Percentiles rank a stretch among this genome's conserved stretches.
Evolutionary conservation across 92 coral and sea anemone species (phyloP).

Genomic region (Siderastrea radians): DNA sequence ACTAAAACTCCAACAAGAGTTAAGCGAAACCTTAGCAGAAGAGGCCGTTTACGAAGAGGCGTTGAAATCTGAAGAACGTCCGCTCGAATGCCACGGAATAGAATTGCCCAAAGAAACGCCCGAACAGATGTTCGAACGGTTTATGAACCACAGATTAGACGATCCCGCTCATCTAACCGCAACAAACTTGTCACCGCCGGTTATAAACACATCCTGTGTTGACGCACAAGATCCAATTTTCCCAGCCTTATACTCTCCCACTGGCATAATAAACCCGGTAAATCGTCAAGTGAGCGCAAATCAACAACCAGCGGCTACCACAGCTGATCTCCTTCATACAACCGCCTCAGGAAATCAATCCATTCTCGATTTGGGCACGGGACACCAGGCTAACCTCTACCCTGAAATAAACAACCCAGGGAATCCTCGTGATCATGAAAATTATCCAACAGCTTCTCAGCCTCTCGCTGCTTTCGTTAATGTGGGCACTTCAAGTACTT

Average conservation of each 20-base stretch:
- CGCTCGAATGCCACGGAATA: neutral
- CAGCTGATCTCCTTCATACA: neutral
- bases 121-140: constrained; percentile 12
- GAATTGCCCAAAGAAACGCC: neutral
- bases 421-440: constrained; percentile 9
- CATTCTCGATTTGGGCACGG: neutral
- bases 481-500: neutral
- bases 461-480: constrained; percentile 8
- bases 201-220: neutral
- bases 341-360: constrained; percentile 7
- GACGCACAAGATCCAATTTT: neutral
- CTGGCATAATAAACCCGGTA: constrained; percentile 17
- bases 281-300: constrained; percentile 8
- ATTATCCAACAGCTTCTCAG: constrained; percentile 12
- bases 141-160: neutral
- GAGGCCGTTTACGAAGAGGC: constrained; percentile 18
- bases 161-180: neutral
- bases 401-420: neutral
- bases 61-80: constrained; percentile 4
- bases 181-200: neutral
- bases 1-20: constrained; percentile 26
- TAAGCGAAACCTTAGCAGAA: constrained; percentile 54
- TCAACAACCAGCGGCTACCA: neutral
- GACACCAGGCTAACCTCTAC: neutral
- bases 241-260: constrained; percentile 6